Percentiles rank a stretch among this genome's conserved stretches.
Evolutionary conservation across 2,888 invertebrate species (phyloP).

Genomic region (Nephrotoma appendiculata): DNA sequence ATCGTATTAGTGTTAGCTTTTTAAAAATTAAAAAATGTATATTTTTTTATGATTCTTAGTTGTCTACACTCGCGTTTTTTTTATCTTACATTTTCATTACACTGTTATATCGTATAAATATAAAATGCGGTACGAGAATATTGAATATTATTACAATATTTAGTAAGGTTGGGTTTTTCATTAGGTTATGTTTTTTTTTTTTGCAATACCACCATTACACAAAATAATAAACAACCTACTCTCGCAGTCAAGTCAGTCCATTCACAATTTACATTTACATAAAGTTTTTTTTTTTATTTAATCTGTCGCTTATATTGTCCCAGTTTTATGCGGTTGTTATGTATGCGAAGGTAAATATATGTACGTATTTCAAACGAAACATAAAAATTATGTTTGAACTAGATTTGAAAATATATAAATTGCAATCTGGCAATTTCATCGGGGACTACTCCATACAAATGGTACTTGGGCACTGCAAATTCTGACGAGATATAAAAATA

Average conservation of each 20-base stretch:
- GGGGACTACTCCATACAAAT: not conserved
- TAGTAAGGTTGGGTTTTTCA: not conserved
- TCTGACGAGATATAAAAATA: not conserved
- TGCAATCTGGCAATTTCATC: not conserved
- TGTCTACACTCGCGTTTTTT: not conserved
- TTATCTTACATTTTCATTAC: not conserved
- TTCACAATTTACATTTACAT: not conserved
- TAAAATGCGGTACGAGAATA: not conserved
- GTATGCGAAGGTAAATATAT: not conserved
- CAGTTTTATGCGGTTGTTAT: not conserved
- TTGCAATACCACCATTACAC: not conserved
- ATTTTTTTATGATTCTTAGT: not conserved
- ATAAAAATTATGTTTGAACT: not conserved
- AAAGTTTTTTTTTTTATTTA: not conserved
- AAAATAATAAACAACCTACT: not conserved
- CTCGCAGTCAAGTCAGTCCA: not conserved
- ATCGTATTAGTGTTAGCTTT: conserved; percentile 2
- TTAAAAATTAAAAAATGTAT: not conserved
- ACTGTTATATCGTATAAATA: not conserved
- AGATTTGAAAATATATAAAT: not conserved
- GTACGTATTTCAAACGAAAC: not conserved
- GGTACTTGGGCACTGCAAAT: not conserved
- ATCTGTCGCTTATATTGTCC: not conserved
- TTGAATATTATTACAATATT: not conserved
- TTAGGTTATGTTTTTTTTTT: not conserved